Percentiles rank a stretch among this genome's conserved stretches.
Evolutionary conservation across 2,888 invertebrate species (phyloP).

Genomic region (Cataglyphis cursor): DNA sequence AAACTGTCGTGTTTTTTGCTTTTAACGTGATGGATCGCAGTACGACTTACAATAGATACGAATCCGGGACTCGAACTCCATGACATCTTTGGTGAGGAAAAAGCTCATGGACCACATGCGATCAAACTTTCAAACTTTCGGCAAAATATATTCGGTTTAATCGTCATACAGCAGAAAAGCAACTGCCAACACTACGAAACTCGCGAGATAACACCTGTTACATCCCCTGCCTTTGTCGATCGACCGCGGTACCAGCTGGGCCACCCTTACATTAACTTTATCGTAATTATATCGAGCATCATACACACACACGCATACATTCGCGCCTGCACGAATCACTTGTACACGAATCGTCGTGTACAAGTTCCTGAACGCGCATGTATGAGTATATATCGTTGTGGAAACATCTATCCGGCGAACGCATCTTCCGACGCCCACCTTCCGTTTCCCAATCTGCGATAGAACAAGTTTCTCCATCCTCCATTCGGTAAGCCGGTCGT

Average conservation of each 20-base stretch:
- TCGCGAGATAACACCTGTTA: slow-evolving; percentile 82
- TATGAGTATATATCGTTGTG: slow-evolving; percentile 34
- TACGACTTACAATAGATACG: neutral
- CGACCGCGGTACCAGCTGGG: slow-evolving; percentile 79
- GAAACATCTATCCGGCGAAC: slow-evolving; percentile 65
- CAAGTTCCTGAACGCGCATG: neutral
- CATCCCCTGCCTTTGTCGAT: slow-evolving; percentile 72
- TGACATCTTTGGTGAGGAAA: neutral
- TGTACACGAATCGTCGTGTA: too few relatives aligned
- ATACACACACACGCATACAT: neutral
- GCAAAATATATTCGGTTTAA: slow-evolving; percentile 17
- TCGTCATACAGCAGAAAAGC: slow-evolving; percentile 33
- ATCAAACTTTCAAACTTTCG: slow-evolving; percentile 12
- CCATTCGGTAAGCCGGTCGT: slow-evolving; percentile 51
- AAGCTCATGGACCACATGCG: neutral
- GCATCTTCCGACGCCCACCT: slow-evolving; percentile 63
- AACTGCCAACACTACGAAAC: slow-evolving; percentile 63
- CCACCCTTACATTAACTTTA: slow-evolving; percentile 82
- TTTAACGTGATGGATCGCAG: neutral
- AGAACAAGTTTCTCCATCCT: slow-evolving; percentile 50
- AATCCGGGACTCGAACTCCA: neutral
- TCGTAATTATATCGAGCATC: slow-evolving; percentile 82
- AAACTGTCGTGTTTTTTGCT: slow-evolving; percentile 23
- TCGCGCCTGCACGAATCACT: neutral
- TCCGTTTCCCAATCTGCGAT: slow-evolving; percentile 55